These are phyloP conservation scores for Ooceraea biroi DNA, from an alignment of 1,140 invertebrate genomes.

Conservation along the genomic window DNA sequence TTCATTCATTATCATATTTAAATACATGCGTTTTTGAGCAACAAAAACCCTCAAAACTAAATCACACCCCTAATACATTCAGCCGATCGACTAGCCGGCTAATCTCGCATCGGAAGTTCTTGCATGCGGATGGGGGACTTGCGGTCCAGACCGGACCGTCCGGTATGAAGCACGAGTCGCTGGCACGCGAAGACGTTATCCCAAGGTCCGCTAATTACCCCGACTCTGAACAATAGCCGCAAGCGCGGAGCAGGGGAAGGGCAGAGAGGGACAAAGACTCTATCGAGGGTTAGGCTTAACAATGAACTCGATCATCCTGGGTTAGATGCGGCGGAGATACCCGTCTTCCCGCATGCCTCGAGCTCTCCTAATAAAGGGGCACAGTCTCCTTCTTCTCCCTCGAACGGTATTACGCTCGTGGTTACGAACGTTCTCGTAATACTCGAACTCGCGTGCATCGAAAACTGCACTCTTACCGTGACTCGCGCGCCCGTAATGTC, in stretches of 20 bases:
- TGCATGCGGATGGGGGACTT: constrained; percentile 48
- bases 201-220: constrained; percentile 71
- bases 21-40: too few species aligned
- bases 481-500: not conserved
- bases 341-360: constrained; percentile 20
- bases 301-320: constrained; percentile 72
- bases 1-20: too few species aligned
- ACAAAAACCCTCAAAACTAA: too few species aligned
- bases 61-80: too few species aligned
- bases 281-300: constrained; percentile 69
- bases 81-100: constrained; percentile 9
- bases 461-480: not conserved
- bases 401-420: not conserved
- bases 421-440: constrained; percentile 20
- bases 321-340: constrained; percentile 58
- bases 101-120: constrained; percentile 49
- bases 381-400: constrained; percentile 7
- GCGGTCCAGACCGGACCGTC: constrained; percentile 18
- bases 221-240: constrained; percentile 68
- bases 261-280: constrained; percentile 67
- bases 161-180: constrained; percentile 52
- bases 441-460: not conserved
- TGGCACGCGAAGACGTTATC: constrained; percentile 67
- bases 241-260: constrained; percentile 17
- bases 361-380: constrained; percentile 31